phyloP scores from a whole-genome alignment of 2,888 invertebrate genomes.

The Rotaria socialis region DNA sequence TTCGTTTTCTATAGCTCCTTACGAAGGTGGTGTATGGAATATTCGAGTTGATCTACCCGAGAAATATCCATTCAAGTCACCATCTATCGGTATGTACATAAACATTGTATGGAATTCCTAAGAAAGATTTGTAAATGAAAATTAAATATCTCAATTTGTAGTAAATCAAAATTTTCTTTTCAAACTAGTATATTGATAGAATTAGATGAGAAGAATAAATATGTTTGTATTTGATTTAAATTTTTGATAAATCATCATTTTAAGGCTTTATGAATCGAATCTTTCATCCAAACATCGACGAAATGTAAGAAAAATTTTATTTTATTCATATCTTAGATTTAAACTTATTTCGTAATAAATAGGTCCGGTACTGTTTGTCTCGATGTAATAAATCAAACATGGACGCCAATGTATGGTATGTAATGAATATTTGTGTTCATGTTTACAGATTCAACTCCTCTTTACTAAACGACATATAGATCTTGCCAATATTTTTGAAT shows the following conservation, averaged over 20 bases:
- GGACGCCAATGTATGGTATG: conserved; percentile 83
- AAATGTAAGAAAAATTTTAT: conserved; percentile 65
- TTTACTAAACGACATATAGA: conserved; percentile 61
- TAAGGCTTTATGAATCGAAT: conserved; percentile 91
- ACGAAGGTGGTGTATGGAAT: conserved; percentile 99
- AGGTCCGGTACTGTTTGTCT: conserved; percentile 89
- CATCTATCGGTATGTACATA: conserved; percentile 74
- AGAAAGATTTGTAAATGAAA: too few species aligned
- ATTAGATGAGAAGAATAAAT: too few species aligned
- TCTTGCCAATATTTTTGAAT: conserved; percentile 98
- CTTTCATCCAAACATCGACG: conserved; percentile 99
- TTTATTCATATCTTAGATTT: background rate
- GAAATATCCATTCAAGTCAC: conserved; percentile 99
- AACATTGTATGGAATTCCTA: background rate
- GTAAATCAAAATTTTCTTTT: too few species aligned
- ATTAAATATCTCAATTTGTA: too few species aligned
- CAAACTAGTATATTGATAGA: too few species aligned
- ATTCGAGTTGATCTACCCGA: conserved; percentile 97
- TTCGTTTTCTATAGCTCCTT: conserved; percentile 66
- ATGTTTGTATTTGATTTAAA: too few species aligned
- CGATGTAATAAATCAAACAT: conserved; percentile 97
- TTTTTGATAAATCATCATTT: background rate
- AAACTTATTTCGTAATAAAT: background rate
- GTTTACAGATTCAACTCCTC: too few species aligned
- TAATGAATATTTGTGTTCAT: background rate